Conservation (phyloP, 2,113 vertebrate genomes). For the Sitta europaea region DNA sequence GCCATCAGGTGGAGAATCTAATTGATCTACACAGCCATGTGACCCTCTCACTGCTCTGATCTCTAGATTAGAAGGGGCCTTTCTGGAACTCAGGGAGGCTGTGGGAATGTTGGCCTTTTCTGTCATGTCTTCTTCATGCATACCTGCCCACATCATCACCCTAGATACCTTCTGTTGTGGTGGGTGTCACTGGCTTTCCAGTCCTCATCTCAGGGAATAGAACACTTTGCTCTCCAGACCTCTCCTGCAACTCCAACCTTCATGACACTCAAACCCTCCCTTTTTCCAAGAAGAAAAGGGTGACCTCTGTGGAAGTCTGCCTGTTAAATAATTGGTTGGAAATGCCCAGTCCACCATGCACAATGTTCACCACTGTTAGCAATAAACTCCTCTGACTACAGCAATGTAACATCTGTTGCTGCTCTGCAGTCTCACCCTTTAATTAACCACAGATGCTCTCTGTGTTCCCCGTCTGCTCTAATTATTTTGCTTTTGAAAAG, state of each 20-base stretch:
- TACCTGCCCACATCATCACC: neutral
- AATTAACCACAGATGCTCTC: conserved; percentile 44
- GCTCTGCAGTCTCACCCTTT: conserved; percentile 21
- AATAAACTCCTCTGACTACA: conserved; percentile 37
- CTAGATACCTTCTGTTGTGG: neutral
- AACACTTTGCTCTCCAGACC: neutral
- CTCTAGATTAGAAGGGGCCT: neutral
- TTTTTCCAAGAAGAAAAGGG: neutral
- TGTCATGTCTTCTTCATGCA: neutral
- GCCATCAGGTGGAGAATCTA: neutral
- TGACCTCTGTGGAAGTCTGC: neutral
- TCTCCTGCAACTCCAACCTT: neutral
- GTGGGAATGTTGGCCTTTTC: neutral
- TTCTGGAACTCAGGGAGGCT: neutral
- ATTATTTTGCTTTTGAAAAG: conserved; percentile 10
- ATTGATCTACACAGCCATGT: accelerated
- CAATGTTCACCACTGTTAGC: conserved; percentile 19
- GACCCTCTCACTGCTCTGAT: neutral
- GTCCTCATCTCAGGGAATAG: neutral
- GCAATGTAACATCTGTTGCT: conserved; percentile 44
- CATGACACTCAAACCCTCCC: neutral
- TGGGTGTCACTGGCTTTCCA: neutral
- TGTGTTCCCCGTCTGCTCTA: neutral
- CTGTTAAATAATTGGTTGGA: conserved; percentile 7
- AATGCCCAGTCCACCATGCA: neutral